Percentiles rank a stretch among this genome's conserved stretches.
Evolutionary conservation across 2,888 invertebrate species (phyloP).

Genomic region (Andrena praecox): DNA sequence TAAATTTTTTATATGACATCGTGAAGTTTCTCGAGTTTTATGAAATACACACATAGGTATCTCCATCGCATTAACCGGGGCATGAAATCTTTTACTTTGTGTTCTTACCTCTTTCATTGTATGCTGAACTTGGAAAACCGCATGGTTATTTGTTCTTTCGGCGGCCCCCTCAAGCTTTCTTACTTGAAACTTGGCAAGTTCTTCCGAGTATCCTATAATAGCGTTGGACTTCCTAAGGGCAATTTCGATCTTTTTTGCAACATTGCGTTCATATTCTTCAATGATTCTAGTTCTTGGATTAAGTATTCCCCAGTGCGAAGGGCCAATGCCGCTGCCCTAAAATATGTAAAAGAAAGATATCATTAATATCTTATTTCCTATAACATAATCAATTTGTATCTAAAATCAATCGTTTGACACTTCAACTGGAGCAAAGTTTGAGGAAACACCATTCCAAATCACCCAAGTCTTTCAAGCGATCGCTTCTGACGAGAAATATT

Average conservation of each 20-base stretch:
- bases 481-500: no score
- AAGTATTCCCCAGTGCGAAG: no score
- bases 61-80: no score
- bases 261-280: neutral
- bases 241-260: neutral
- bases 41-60: no score
- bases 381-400: no score
- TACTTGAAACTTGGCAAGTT: neutral
- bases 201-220: rapidly evolving
- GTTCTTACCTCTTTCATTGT: neutral
- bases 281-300: neutral
- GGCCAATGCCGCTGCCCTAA: neutral
- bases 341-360: neutral
- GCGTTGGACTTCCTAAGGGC: rapidly evolving
- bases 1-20: no score
- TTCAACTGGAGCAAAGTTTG: no score
- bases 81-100: neutral
- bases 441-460: no score
- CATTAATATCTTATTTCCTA: neutral
- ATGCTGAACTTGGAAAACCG: neutral
- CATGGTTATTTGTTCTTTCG: neutral
- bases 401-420: no score
- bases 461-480: no score
- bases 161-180: neutral
- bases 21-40: no score